Percentiles rank a stretch among this genome's conserved stretches.
Evolutionary conservation across 1,140 invertebrate genomes (phyloP).

Genomic region (Megalonaias nervosa): DNA sequence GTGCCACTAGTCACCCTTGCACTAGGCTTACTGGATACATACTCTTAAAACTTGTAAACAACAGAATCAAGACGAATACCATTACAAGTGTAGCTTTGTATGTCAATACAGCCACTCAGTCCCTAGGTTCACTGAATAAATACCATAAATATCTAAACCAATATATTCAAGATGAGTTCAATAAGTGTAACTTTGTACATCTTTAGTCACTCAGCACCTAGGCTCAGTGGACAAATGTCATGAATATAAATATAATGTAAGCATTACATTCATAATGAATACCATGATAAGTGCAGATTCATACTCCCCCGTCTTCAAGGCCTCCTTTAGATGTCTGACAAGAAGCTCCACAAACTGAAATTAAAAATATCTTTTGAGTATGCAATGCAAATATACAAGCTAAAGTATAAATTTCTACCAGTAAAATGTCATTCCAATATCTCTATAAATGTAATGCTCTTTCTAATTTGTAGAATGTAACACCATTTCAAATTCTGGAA

Average conservation of each 20-base stretch:
- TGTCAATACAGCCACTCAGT: conserved; percentile 88
- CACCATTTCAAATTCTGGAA: too few species aligned
- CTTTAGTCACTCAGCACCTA: neutral
- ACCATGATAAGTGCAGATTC: conserved; percentile 81
- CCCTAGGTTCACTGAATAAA: conserved; percentile 94
- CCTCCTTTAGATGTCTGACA: conserved; percentile 94
- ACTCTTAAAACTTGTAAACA: neutral
- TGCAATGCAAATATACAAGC: neutral
- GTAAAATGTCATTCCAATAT: neutral
- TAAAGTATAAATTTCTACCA: neutral
- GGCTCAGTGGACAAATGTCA: neutral
- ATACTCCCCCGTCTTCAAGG: conserved; percentile 91
- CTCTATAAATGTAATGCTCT: neutral
- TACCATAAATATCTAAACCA: conserved; percentile 85
- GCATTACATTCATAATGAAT: conserved; percentile 34
- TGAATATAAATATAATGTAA: neutral
- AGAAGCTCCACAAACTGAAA: conserved; percentile 92
- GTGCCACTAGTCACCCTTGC: too few species aligned
- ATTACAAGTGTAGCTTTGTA: conserved; percentile 86
- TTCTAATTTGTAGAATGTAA: neutral
- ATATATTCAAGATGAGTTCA: too few species aligned
- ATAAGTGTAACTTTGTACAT: too few species aligned
- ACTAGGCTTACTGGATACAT: neutral
- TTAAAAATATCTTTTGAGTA: conserved; percentile 23
- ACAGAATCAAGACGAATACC: conserved; percentile 55